phyloP scores from a whole-genome alignment of 2,113 vertebrate species.

The Mystacornis crossleyi region DNA sequence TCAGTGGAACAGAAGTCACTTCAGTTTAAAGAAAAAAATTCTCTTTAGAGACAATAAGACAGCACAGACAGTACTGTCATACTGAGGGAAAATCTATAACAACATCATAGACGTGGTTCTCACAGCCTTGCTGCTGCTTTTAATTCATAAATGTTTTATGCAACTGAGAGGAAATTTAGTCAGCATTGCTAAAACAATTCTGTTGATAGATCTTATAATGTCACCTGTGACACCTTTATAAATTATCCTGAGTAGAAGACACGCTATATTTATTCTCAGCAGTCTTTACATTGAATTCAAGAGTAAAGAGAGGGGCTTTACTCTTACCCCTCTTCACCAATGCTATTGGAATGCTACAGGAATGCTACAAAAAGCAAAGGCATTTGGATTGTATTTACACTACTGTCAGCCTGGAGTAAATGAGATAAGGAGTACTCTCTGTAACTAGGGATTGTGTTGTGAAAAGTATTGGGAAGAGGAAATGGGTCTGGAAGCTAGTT shows the following conservation, averaged over 20 bases:
- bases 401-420: not conserved
- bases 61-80: constrained; percentile 22
- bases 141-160: constrained; percentile 81
- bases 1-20: not conserved
- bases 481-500: not conserved
- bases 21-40: not conserved
- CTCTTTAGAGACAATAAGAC: not conserved
- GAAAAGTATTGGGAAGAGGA: not conserved
- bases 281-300: not conserved
- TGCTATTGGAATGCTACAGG: not conserved
- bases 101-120: constrained; percentile 72
- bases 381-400: not conserved
- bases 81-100: constrained; percentile 52
- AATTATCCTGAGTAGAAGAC: not conserved
- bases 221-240: not conserved
- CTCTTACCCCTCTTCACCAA: not conserved
- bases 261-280: not conserved
- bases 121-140: constrained; percentile 62
- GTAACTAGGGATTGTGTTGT: not conserved
- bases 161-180: constrained; percentile 76
- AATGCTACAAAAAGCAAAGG: not conserved
- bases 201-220: not conserved
- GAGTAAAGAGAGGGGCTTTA: not conserved
- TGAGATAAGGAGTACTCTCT: not conserved
- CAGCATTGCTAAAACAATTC: constrained; percentile 54